Conservation (phyloP, 2,797 vertebrate species). For the Sciaenops ocellatus region DNA sequence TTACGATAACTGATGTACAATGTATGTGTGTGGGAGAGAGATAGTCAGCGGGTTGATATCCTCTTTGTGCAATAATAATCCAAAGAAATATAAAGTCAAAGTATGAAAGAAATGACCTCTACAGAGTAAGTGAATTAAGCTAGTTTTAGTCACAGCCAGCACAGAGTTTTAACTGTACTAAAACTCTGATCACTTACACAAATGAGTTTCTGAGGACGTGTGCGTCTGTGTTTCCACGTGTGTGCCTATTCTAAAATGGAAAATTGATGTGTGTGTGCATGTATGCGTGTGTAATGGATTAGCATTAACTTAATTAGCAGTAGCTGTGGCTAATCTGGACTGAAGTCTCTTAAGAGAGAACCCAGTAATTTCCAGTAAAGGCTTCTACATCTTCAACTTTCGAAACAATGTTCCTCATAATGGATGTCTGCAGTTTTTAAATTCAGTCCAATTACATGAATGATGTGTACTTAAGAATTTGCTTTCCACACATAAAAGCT, state of each 20-base stretch:
- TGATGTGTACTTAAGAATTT: slow-evolving; percentile 30
- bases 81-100: slow-evolving; percentile 64
- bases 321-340: slow-evolving; percentile 49
- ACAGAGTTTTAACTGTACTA: slow-evolving; percentile 54
- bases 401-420: slow-evolving; percentile 54
- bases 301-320: slow-evolving; percentile 68
- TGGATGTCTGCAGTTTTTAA: slow-evolving; percentile 49
- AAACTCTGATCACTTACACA: slow-evolving; percentile 52
- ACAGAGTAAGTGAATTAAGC: slow-evolving; percentile 41
- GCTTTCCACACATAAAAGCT: slow-evolving; percentile 36
- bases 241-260: slow-evolving; percentile 47
- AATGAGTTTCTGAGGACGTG: slow-evolving; percentile 37
- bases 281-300: slow-evolving; percentile 49
- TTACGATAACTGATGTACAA: slow-evolving; percentile 21
- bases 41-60: slow-evolving; percentile 44
- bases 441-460: slow-evolving; percentile 53
- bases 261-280: slow-evolving; percentile 16
- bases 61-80: slow-evolving; percentile 64
- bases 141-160: slow-evolving; percentile 46
- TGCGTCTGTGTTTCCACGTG: slow-evolving; percentile 12
- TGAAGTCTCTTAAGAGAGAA: slow-evolving; percentile 55
- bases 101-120: slow-evolving; percentile 60
- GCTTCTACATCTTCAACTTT: slow-evolving; percentile 47
- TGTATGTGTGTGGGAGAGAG: neutral
- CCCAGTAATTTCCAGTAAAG: slow-evolving; percentile 36